phyloP scores from a whole-genome alignment of 1,140 invertebrate genomes.

The Frieseomelitta varia region DNA sequence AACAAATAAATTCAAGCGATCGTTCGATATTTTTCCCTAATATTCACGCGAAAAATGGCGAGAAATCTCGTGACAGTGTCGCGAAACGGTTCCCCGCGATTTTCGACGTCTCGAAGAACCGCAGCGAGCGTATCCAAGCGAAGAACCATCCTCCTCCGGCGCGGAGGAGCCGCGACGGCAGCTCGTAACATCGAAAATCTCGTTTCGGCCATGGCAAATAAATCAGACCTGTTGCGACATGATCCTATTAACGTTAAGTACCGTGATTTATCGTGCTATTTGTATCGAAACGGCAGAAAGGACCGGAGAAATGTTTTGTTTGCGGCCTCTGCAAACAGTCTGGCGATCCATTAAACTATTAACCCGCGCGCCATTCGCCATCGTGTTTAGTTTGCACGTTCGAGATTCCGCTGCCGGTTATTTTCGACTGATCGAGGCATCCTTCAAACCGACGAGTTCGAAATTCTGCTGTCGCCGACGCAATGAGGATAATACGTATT shows the following conservation, averaged over 20 bases:
- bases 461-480: no score
- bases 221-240: slow-evolving; percentile 47
- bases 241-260: slow-evolving; percentile 47
- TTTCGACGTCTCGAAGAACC: background rate
- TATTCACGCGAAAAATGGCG: no score
- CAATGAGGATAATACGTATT: no score
- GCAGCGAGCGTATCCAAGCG: background rate
- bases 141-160: background rate
- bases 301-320: slow-evolving; percentile 26
- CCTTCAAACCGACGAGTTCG: background rate
- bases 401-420: background rate
- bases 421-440: background rate
- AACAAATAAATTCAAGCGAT: no score
- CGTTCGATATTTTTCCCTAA: no score
- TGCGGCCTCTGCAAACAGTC: slow-evolving; percentile 20
- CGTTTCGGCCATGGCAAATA: slow-evolving; percentile 24
- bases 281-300: slow-evolving; percentile 20
- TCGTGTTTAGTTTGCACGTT: background rate
- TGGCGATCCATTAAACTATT: slow-evolving; percentile 37
- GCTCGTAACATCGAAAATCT: slow-evolving; percentile 6
- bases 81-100: background rate
- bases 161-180: no score
- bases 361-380: background rate
- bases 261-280: slow-evolving; percentile 24
- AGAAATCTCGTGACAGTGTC: no score